Evolutionary conservation across 2,113 vertebrate species (phyloP).

Genomic region (Phyllopteryx taeniolatus): DNA sequence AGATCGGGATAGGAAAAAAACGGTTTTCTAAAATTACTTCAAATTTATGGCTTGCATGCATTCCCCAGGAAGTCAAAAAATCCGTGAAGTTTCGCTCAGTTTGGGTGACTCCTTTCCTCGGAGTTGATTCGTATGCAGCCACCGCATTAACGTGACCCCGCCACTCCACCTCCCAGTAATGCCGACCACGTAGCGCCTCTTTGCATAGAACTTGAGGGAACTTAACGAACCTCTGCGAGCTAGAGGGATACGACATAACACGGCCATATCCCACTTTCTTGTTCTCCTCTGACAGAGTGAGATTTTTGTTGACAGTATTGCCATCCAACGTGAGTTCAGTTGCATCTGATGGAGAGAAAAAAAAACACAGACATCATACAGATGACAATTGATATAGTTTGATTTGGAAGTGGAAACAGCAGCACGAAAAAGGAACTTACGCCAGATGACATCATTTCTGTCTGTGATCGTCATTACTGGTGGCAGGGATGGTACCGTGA

Average conservation of each 20-base stretch:
- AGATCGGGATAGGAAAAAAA: not conserved
- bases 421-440: not conserved
- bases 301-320: constrained; percentile 20
- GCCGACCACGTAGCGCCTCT: constrained; percentile 25
- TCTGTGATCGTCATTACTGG: not conserved
- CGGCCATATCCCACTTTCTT: constrained; percentile 38
- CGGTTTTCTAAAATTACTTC: fast-evolving
- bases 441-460: not conserved
- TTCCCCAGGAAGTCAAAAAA: not conserved
- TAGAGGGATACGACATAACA: not conserved
- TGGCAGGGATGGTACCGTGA: not conserved
- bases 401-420: not conserved
- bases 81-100: not conserved
- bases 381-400: not conserved
- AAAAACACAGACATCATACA: not conserved
- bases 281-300: constrained; percentile 43
- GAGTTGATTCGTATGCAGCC: not conserved
- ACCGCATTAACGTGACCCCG: not conserved
- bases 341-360: constrained; percentile 46
- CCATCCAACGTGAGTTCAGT: constrained; percentile 24
- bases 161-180: constrained; percentile 55
- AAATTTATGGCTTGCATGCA: not conserved
- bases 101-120: fast-evolving
- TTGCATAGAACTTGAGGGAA: constrained; percentile 36
- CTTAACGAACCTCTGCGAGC: constrained; percentile 19